These are phyloP conservation scores for Unio pictorum DNA, from an alignment of 2,888 invertebrate species.

Conservation along the genomic window DNA sequence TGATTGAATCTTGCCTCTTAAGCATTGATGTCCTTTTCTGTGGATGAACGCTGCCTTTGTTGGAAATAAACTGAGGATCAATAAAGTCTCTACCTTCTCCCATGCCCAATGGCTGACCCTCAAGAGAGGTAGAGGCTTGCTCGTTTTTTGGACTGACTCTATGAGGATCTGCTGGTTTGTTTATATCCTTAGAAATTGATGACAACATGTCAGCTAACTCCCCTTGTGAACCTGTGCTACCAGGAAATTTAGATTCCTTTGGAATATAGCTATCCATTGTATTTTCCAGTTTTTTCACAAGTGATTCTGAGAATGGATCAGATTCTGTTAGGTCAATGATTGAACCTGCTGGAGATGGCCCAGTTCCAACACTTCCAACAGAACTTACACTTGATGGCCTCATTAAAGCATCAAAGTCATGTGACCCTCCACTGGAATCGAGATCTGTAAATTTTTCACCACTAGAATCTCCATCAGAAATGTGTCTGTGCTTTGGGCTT, in stretches of 20 bases:
- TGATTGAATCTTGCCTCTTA: constrained; percentile 28
- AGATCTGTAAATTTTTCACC: constrained; percentile 39
- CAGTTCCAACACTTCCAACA: constrained; percentile 37
- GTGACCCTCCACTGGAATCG: constrained; percentile 41
- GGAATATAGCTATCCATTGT: constrained; percentile 52
- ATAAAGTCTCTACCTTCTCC: constrained; percentile 59
- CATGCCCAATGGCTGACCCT: constrained; percentile 61
- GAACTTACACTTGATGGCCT: constrained; percentile 38
- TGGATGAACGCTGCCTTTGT: constrained; percentile 21
- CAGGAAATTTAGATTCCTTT: constrained; percentile 30
- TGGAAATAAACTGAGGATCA: constrained; percentile 41
- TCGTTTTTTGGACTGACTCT: constrained; percentile 63
- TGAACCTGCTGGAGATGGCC: constrained; percentile 37
- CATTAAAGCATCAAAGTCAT: constrained; percentile 21
- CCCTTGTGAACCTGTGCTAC: too few species aligned
- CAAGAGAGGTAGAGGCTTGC: constrained; percentile 66
- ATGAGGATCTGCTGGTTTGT: constrained; percentile 15
- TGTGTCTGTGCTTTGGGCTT: constrained; percentile 66
- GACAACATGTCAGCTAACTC: too few species aligned
- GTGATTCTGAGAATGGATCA: constrained; percentile 47
- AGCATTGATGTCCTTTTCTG: constrained; percentile 16
- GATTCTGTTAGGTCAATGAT: constrained; percentile 62
- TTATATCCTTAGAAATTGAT: too few species aligned
- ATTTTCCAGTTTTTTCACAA: constrained; percentile 54
- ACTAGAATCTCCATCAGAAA: constrained; percentile 38